Evolutionary conservation across 2,797 vertebrate genomes (phyloP), one percentile per base, ranked within the genome.

Genomic region (Melanogrammus aeglefinus): DNA sequence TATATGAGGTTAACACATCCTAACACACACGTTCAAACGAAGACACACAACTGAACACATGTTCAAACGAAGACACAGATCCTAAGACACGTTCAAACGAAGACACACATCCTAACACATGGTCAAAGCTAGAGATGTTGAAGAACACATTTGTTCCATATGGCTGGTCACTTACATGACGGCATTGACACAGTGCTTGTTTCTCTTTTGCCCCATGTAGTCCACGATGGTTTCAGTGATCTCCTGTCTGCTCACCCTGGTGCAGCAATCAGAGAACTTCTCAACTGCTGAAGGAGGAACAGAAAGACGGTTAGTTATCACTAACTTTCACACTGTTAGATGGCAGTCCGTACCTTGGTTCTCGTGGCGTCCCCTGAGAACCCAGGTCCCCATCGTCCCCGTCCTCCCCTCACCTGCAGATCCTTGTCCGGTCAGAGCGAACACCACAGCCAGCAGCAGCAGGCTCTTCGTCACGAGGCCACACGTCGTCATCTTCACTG

Each of bases 101-200:
- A 36, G 35, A 36, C 35, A 7, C 35, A 36, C 10, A 18, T n/a
- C 41, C 16, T 35, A 9, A 29, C 47, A 12, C 5, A 63, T 47
- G 1, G 6, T 16, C 10, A 14, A 33, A 5, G 14, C 12, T 14
- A 72, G 31, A 72, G 70, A 31, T 72, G n/a, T 13, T 33, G 31
- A 33, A 33, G 31, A 33, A 33, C 31, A 33, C 31, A 4, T 31
- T 31, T 2, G 29, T 27, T 70, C 24, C 13, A 27, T 77, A 44
- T 35, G 6, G 72, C 24, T 24, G 18, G 21, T 3, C 21, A 31
- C 6, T n/a, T 85, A 89, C 88, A 89, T 44, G 57, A 87, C 36
- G 13, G 88, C 88, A n/a, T 21, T 80, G 31, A 86, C 9, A 33
- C 88, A 89, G 3, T 81, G 83, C 21, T 16, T 76, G 18, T 6